Base-by-base conservation (phyloP, 1,140 invertebrate genomes). In the Araneus ventricosus region DNA sequence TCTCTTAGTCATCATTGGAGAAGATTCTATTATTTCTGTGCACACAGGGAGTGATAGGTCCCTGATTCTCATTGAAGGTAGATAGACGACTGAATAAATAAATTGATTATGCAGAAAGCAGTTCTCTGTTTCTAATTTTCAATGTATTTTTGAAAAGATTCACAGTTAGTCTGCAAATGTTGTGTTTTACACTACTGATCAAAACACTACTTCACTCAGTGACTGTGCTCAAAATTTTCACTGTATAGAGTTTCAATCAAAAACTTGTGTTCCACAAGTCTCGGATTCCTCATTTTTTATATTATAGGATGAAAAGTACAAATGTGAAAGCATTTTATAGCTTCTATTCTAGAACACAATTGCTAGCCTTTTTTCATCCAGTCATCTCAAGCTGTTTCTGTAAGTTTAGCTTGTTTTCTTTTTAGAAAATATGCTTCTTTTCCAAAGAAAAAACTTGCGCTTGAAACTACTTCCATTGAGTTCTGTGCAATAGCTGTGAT, bases 211-310 rank as follows among this genome's bases (percentile, higher is more conserved):
- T 82, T 79, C 37, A 45, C 88, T 82, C 89, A 61, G 59, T 91
- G 52, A 84, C 59, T 86, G 59, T 82, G 90, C 90, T 92, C 90
- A 92, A 92, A 92, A 92, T 67, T 86, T 92, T 86, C 90, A 92
- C 59, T 41, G 52, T 85, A 82, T 67, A 92, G 80, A 70, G 70
- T 84, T 91, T 79, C 52, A 84, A 84, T 84, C 52, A 75, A 79
- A 89, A 79, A 45, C 88, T 57, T 89, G 88, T 57, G 41, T 34
- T 79, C 52, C n/a, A 79, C 88, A 52, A 89, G 86, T 45, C n/a
- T 59, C 30, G 45, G 79, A 91, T 63, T 91, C 89, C 79, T 91
- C 59, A 27, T 91, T 91, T 87, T 88, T 91, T 91, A 84, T 57
- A 45, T 84, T n/a, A 91, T 52, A 91, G 89, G 41, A 87, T 79